Evolutionary conservation across 2,797 vertebrate genomes (phyloP).

Genomic region (Nannoperca obscura): DNA sequence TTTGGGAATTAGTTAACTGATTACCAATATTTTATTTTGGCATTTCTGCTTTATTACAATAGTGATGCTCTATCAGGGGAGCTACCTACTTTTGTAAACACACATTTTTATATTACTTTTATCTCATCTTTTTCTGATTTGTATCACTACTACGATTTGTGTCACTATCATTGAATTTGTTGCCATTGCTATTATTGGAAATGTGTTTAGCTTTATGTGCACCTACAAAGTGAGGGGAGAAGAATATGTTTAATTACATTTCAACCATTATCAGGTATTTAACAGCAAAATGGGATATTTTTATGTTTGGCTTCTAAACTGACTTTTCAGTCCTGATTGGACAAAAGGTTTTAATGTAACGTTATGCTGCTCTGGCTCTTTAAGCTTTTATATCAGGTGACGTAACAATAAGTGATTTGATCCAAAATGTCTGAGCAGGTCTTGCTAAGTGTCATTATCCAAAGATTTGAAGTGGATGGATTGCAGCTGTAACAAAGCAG

Average conservation of each 20-base stretch:
- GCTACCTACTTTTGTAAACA: too few relatives aligned
- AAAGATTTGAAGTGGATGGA: slow-evolving; percentile 35
- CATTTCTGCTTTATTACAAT: too few relatives aligned
- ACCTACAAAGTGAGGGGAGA: not conserved
- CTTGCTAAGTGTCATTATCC: slow-evolving; percentile 25
- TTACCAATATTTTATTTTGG: not conserved
- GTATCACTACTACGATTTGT: too few relatives aligned
- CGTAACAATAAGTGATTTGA: not conserved
- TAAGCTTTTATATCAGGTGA: not conserved
- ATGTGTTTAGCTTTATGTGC: not conserved
- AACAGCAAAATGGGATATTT: not conserved
- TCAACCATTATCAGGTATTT: not conserved
- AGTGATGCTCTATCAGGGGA: too few relatives aligned
- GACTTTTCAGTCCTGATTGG: not conserved
- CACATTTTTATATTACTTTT: not conserved
- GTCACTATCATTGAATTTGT: not conserved
- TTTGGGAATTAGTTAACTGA: not conserved
- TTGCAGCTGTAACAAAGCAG: slow-evolving; percentile 20
- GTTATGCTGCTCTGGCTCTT: not conserved
- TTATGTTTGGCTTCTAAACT: not conserved
- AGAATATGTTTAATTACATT: not conserved
- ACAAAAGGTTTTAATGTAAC: not conserved
- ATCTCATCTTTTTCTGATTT: slow-evolving; percentile 6
- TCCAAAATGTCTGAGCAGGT: not conserved
- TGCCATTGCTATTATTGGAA: not conserved